Evolutionary conservation across 2,888 invertebrate species (phyloP).

Genomic region (Alitta virens): DNA sequence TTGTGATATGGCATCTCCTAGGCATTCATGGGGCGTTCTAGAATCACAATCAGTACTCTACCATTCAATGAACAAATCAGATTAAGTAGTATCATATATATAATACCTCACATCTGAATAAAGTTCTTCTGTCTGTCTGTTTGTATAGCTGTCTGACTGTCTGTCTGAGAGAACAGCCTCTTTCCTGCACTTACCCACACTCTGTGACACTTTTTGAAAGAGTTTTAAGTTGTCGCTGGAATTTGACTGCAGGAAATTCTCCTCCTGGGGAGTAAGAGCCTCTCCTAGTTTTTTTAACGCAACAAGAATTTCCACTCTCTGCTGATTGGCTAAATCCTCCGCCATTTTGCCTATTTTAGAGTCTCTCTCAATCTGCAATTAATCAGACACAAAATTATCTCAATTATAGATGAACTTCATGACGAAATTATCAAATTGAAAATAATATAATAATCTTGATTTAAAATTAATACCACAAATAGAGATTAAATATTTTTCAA

Average conservation of each 20-base stretch:
- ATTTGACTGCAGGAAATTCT: slow-evolving; percentile 55
- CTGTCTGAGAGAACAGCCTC: neutral
- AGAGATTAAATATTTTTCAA: neutral
- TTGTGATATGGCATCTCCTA: no score
- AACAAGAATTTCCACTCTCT: slow-evolving; percentile 61
- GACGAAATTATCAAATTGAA: neutral
- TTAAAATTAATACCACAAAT: slow-evolving; percentile 1
- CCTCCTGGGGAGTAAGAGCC: slow-evolving; percentile 52
- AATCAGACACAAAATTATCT: neutral
- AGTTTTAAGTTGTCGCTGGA: slow-evolving; percentile 55
- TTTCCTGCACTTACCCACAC: slow-evolving; percentile 38
- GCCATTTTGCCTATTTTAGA: slow-evolving; percentile 65
- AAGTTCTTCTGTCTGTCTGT: neutral
- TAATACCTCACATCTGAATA: no score
- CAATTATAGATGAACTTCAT: no score
- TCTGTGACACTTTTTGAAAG: slow-evolving; percentile 56
- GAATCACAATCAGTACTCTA: no score
- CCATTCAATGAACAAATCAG: no score
- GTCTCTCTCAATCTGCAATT: slow-evolving; percentile 61
- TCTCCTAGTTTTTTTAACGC: slow-evolving; percentile 60
- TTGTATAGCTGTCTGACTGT: neutral
- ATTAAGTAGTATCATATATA: no score
- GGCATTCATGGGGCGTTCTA: no score
- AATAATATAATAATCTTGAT: neutral
- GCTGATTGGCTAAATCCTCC: slow-evolving; percentile 59